These are phyloP conservation scores for Mesaphorura yosii DNA, from an alignment of 1,140 invertebrate genomes.

Conservation along the genomic window DNA sequence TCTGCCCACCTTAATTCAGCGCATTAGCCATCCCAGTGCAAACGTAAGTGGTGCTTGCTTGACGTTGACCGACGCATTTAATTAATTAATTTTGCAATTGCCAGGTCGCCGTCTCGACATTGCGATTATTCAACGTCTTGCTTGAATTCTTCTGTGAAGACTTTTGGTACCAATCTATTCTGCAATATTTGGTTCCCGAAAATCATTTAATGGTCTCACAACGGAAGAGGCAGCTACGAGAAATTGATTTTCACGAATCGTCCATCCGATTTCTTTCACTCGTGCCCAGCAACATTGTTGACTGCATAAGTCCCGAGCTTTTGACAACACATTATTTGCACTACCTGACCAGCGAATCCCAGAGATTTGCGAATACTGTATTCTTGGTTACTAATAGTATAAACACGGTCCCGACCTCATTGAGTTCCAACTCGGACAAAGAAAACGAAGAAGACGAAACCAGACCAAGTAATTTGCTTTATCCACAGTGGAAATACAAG, in stretches of 20 bases:
- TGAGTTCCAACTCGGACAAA: not conserved
- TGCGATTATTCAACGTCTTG: slow-evolving; percentile 26
- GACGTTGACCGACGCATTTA: not conserved
- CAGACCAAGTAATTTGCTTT: slow-evolving; percentile 15
- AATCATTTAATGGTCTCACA: slow-evolving; percentile 29
- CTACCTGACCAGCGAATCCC: slow-evolving; percentile 22
- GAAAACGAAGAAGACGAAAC: not conserved
- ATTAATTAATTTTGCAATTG: slow-evolving; percentile 4
- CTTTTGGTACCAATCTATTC: slow-evolving; percentile 25
- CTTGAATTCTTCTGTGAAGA: slow-evolving; percentile 28
- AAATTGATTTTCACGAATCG: slow-evolving; percentile 28
- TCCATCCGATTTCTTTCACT: slow-evolving; percentile 22
- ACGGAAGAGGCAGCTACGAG: slow-evolving; percentile 5
- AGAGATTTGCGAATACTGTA: slow-evolving; percentile 1
- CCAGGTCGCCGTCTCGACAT: slow-evolving; percentile 24
- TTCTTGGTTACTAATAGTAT: not conserved
- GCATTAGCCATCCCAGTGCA: slow-evolving; percentile 23
- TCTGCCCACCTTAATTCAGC: slow-evolving; percentile 16
- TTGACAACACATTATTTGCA: slow-evolving; percentile 18
- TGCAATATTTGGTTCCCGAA: slow-evolving; percentile 26
- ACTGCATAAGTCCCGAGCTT: slow-evolving; percentile 15
- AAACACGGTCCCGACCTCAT: not conserved
- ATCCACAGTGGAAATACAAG: slow-evolving; percentile 21
- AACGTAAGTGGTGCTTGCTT: slow-evolving; percentile 16
- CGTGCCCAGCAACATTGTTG: slow-evolving; percentile 13